These are phyloP conservation scores for Apodemus agrarius DNA, from an alignment of 2,797 vertebrate genomes.

Conservation along the genomic window DNA sequence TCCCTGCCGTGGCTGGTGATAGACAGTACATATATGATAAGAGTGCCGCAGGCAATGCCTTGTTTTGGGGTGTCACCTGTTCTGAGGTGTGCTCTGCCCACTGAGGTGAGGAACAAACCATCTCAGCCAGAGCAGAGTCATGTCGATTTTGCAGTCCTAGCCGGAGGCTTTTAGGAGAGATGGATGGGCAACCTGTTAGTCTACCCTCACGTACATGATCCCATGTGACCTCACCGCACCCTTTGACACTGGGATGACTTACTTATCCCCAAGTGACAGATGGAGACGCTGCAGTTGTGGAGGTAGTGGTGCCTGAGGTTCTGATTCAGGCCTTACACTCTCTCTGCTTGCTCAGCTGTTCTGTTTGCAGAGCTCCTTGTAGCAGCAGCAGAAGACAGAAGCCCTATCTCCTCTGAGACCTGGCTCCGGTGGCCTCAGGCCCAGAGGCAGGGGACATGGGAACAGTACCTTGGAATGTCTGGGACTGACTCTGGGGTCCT, in stretches of 20 bases:
- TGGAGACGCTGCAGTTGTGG: neutral
- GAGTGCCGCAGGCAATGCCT: neutral
- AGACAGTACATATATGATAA: too few relatives aligned
- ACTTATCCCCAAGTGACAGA: neutral
- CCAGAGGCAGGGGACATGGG: neutral
- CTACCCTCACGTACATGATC: fast-evolving
- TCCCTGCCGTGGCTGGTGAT: neutral
- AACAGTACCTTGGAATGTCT: neutral
- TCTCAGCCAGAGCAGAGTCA: neutral
- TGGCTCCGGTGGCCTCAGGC: too few relatives aligned
- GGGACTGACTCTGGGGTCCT: neutral
- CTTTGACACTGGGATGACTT: neutral
- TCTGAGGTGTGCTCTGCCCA: neutral
- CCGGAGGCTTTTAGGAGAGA: neutral
- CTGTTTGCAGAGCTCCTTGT: too few relatives aligned
- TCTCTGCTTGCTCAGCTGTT: neutral
- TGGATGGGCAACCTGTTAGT: fast-evolving
- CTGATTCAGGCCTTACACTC: neutral
- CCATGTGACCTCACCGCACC: neutral
- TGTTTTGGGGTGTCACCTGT: neutral
- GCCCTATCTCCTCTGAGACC: neutral
- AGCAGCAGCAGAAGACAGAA: neutral
- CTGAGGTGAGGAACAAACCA: neutral
- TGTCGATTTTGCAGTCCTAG: too few relatives aligned
- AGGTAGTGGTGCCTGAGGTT: too few relatives aligned